Base-by-base conservation (phyloP, 2,113 vertebrate species). In the Microcebus lehilahytsara region DNA sequence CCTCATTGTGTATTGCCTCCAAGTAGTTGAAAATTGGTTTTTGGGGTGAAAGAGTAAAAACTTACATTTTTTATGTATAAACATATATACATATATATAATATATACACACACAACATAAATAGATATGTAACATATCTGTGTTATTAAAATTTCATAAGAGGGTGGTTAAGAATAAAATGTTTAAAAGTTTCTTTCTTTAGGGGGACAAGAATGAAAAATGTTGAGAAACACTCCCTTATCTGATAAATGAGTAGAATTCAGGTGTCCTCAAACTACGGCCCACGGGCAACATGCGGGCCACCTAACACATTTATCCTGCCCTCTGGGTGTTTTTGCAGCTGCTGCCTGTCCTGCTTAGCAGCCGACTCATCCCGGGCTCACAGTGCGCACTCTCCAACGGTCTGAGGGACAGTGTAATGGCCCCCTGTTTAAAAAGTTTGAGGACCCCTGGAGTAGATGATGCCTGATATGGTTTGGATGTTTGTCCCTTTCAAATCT, bases 141-240 rank as follows among this genome's bases (percentile, higher is more conserved):
- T 88, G 64, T 30, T 93, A 74, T 19, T 83, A 91, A 95, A 89
- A 91, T 67, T 77, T 93, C 30, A 51, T 64, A 60, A 56, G 37
- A 7, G 19, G 10, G 3, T 30, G 23, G 53, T 60, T 67, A 94
- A 32, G 56, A 88, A 91, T 89, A 40, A 69, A 95, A 69, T 77
- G 9, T 66, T 95, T 89, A 79, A 71, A 64, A 32, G 0, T 3
- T 60, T 85, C 23, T 93, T 58, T 60, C 19, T 88, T 95, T 75
- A 58, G 60, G 14, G 60, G 10, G 3, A 37, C 3, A 66, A 51
- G 49, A 40, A 60, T 49, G 13, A 71, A 60, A 60, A 71, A 53
- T 53, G 40, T n/a, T 51, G 32, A 91, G 71, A 96, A 91, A 85
- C 5, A 40, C 11, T 64, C 25, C 49, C 49, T 88, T 71, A 58